A percentile compares a stretch with the other conserved stretches of the same genome.
Evolutionary conservation across 2,797 vertebrate species (phyloP).

Genomic region (Erithacus rubecula): DNA sequence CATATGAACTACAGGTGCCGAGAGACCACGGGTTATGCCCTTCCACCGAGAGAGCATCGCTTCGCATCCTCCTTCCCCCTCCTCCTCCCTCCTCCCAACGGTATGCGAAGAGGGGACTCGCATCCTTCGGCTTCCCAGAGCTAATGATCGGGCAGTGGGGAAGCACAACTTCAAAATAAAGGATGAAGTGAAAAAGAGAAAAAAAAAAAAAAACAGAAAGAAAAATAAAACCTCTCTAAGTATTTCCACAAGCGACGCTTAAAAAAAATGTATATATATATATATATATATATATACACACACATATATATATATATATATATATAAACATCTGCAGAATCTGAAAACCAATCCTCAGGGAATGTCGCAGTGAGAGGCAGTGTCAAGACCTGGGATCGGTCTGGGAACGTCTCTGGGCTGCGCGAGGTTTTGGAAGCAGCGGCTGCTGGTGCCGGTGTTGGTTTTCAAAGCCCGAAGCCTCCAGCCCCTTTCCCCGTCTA

Average conservation of each 20-base stretch:
- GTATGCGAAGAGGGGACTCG: not conserved
- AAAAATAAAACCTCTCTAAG: not conserved
- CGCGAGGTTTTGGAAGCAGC: not conserved
- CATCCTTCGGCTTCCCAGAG: not conserved
- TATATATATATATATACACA: no score
- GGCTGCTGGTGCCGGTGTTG: not conserved
- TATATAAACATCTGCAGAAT: not conserved
- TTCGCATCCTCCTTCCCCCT: not conserved
- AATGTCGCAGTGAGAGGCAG: not conserved
- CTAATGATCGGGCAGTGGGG: not conserved
- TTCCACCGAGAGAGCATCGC: not conserved
- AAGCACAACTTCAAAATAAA: not conserved
- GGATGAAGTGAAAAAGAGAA: not conserved
- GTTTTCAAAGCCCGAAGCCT: slow-evolving; percentile 33
- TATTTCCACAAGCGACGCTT: not conserved
- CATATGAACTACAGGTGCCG: not conserved
- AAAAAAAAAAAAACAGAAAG: not conserved
- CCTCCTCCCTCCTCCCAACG: no score
- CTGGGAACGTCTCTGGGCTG: not conserved
- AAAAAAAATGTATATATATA: not conserved
- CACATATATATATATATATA: not conserved
- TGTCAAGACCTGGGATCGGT: not conserved
- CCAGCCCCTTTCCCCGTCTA: not conserved
- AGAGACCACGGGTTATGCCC: not conserved
- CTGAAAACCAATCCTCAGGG: not conserved